Conservation (phyloP, 2,888 invertebrate genomes). For the Ophraella communa region DNA sequence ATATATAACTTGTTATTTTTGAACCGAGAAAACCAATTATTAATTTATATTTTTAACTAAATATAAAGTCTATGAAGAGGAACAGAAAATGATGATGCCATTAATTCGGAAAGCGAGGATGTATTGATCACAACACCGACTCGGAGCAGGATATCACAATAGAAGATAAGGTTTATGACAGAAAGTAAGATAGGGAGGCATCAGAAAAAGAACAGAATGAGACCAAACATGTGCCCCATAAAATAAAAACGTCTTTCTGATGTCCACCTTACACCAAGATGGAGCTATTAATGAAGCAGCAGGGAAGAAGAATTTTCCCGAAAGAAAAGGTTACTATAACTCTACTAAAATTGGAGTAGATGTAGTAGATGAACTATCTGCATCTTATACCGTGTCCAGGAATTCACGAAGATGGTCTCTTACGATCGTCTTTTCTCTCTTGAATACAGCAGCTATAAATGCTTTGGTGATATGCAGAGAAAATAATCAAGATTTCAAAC, state of each 20-base stretch:
- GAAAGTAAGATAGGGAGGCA: neutral
- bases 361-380: too few relatives aligned
- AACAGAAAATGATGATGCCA: constrained; percentile 6
- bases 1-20: too few relatives aligned
- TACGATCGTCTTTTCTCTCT: constrained; percentile 6
- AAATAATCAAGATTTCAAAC: constrained; percentile 1
- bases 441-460: constrained; percentile 13
- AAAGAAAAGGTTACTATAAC: too few relatives aligned
- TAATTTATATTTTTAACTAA: too few relatives aligned
- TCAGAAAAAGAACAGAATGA: neutral
- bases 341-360: too few relatives aligned
- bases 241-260: constrained; percentile 10
- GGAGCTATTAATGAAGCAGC: too few relatives aligned
- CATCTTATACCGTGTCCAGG: constrained; percentile 3
- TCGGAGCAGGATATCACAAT: constrained; percentile 13
- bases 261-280: too few relatives aligned
- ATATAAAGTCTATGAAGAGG: too few relatives aligned
- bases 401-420: constrained; percentile 11
- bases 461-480: constrained; percentile 2
- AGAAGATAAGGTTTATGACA: constrained; percentile 11
- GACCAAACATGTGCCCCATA: neutral
- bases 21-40: too few relatives aligned
- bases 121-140: constrained; percentile 15
- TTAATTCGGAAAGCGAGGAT: constrained; percentile 10
- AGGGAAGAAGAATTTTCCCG: too few relatives aligned